These are phyloP conservation scores for Channallabes apus DNA, from an alignment of 2,797 vertebrate genomes.

Conservation along the genomic window DNA sequence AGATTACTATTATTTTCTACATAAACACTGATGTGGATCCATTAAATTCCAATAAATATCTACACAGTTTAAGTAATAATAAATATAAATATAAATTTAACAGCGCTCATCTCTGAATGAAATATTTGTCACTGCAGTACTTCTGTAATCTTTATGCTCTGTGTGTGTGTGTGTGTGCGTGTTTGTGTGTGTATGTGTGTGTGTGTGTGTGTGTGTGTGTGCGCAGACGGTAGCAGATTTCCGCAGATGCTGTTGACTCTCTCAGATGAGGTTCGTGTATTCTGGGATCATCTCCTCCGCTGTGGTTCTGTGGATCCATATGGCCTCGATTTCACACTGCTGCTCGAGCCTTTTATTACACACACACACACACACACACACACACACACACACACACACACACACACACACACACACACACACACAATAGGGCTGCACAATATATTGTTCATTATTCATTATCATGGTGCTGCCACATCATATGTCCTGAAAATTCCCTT, in stretches of 20 bases:
- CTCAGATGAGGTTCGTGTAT: slow-evolving; percentile 47
- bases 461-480: background rate
- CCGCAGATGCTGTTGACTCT: slow-evolving; percentile 50
- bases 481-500: background rate
- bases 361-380: slow-evolving; percentile 35
- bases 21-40: no score
- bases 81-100: background rate
- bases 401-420: no score
- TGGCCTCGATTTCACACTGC: slow-evolving; percentile 47
- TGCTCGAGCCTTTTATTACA: slow-evolving; percentile 45
- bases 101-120: background rate
- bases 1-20: no score
- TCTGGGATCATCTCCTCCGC: slow-evolving; percentile 50
- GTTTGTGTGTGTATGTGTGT: background rate
- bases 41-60: no score
- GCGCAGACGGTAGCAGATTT: slow-evolving; percentile 18
- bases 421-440: background rate
- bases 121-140: background rate
- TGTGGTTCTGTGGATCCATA: slow-evolving; percentile 53
- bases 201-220: slow-evolving; percentile 3
- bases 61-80: background rate
- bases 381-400: background rate
- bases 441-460: background rate
- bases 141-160: no score
- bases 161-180: background rate